phyloP scores from a whole-genome alignment of 2,888 invertebrate genomes.

The Leptothorax acervorum region DNA sequence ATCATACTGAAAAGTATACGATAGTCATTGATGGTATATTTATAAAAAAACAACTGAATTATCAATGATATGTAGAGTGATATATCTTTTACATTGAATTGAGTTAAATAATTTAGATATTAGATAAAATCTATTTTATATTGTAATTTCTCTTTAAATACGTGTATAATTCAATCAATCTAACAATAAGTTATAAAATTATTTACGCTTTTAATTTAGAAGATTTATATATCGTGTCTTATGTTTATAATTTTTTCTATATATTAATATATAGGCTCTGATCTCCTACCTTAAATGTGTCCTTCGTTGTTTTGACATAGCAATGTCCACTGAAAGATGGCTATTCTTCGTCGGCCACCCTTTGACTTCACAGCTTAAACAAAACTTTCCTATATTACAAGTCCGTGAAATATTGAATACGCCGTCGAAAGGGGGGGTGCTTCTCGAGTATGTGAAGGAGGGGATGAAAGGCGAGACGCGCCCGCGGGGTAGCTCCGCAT shows the following conservation, averaged over 20 bases:
- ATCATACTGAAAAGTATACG: neutral
- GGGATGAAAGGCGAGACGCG: slow-evolving; percentile 61
- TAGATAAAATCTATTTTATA: neutral
- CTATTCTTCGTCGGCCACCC: slow-evolving; percentile 68
- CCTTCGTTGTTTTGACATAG: slow-evolving; percentile 58
- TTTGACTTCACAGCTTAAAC: slow-evolving; percentile 84
- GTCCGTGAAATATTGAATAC: slow-evolving; percentile 85
- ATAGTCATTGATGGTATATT: neutral
- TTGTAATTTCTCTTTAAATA: neutral
- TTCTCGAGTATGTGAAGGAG: slow-evolving; percentile 62
- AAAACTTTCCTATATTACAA: slow-evolving; percentile 85
- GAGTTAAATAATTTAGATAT: slow-evolving; percentile 1
- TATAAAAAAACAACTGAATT: neutral
- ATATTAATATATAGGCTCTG: neutral
- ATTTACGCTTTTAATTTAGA: neutral
- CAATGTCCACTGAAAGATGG: slow-evolving; percentile 77
- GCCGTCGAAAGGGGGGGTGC: slow-evolving; percentile 75
- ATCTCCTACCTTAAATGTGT: neutral
- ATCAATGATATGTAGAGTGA: neutral
- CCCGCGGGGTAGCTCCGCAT: slow-evolving; percentile 43
- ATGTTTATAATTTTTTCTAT: neutral
- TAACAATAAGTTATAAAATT: neutral
- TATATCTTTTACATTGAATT: neutral
- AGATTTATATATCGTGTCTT: neutral
- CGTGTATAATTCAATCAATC: neutral